Percentiles rank a stretch among this genome's conserved stretches.
Evolutionary conservation across 2,888 invertebrate species (phyloP).

Genomic region (Panorpa germanica): DNA sequence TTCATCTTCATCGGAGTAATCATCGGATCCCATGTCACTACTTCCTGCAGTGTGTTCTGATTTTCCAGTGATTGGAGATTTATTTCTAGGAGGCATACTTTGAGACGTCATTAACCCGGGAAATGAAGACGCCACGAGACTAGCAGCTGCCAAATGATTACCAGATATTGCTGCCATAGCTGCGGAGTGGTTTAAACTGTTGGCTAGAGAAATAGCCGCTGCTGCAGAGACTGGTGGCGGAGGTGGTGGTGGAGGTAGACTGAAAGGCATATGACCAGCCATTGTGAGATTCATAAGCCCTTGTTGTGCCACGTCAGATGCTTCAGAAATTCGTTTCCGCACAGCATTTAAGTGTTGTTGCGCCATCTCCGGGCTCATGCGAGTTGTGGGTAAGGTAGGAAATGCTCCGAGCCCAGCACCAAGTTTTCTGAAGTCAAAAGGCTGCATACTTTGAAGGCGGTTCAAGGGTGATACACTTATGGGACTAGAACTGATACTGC

Average conservation of each 20-base stretch:
- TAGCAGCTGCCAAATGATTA: slow-evolving; percentile 36
- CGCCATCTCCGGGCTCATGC: slow-evolving; percentile 21
- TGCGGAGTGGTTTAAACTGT: slow-evolving; percentile 36
- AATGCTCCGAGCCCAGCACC: slow-evolving; percentile 30
- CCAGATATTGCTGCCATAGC: slow-evolving; percentile 44
- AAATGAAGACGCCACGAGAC: slow-evolving; percentile 40
- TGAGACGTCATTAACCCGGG: slow-evolving; percentile 36
- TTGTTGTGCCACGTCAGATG: slow-evolving; percentile 22
- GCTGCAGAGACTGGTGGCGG: slow-evolving; percentile 36
- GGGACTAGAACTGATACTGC: slow-evolving; percentile 38
- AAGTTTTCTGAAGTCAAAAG: slow-evolving; percentile 76
- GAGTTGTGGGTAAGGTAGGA: slow-evolving; percentile 17
- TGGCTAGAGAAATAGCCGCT: slow-evolving; percentile 29
- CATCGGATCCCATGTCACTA: slow-evolving; percentile 31
- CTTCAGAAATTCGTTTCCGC: slow-evolving; percentile 32
- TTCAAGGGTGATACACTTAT: slow-evolving; percentile 61
- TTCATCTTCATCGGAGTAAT: slow-evolving; percentile 38
- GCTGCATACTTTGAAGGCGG: slow-evolving; percentile 87
- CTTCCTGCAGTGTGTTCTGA: too few relatives aligned
- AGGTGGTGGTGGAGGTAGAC: slow-evolving; percentile 34
- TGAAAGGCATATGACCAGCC: slow-evolving; percentile 39
- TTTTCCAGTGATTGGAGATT: slow-evolving; percentile 24
- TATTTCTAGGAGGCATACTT: slow-evolving; percentile 26
- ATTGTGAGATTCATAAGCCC: slow-evolving; percentile 40
- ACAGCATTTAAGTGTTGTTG: slow-evolving; percentile 21